A percentile compares a stretch with the other conserved stretches of the same genome.
Conservation (phyloP, 1,140 invertebrate species). For the Drosophila subpulchrella region DNA sequence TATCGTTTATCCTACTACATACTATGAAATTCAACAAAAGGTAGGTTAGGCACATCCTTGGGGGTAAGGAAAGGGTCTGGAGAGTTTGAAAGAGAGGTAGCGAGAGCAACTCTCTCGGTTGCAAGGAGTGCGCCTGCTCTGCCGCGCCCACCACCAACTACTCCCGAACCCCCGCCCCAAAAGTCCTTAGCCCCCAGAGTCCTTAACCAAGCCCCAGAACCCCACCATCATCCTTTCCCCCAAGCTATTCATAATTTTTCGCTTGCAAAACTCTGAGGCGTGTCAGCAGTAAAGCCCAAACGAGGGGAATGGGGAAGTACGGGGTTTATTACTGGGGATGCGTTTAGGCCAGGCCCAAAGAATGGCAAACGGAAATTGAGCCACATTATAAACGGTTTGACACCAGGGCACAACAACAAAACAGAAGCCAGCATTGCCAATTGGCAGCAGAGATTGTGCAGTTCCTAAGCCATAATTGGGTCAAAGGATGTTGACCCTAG, state of each 20-base stretch:
- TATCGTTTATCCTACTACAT: slow-evolving; percentile 62
- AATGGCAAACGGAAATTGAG: slow-evolving; percentile 70
- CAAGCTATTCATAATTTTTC: slow-evolving; percentile 55
- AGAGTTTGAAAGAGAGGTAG: slow-evolving; percentile 23
- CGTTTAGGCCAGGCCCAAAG: slow-evolving; percentile 60
- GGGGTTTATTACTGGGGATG: slow-evolving; percentile 25
- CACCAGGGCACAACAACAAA: slow-evolving; percentile 47
- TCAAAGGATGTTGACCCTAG: slow-evolving; percentile 82
- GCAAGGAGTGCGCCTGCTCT: slow-evolving; percentile 61
- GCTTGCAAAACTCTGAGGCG: slow-evolving; percentile 68
- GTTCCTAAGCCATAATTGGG: slow-evolving; percentile 73
- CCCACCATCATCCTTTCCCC: slow-evolving; percentile 4
- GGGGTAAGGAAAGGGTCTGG: slow-evolving; percentile 3
- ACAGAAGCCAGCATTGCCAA: slow-evolving; percentile 44
- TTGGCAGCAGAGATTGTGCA: slow-evolving; percentile 51
- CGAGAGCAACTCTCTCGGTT: slow-evolving; percentile 22
- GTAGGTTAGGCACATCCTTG: slow-evolving; percentile 77
- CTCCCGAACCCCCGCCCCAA: slow-evolving; percentile 9
- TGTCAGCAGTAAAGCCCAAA: slow-evolving; percentile 23
- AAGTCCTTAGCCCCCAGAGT: slow-evolving; percentile 35
- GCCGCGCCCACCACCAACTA: slow-evolving; percentile 71
- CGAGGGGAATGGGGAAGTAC: no score
- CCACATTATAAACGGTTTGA: slow-evolving; percentile 65
- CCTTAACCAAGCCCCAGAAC: slow-evolving; percentile 10
- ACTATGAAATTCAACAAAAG: slow-evolving; percentile 76